Percentiles rank a stretch among this genome's conserved stretches.
phyloP scores from a whole-genome alignment of 2,113 vertebrate species.

The Psettodes erumei region DNA sequence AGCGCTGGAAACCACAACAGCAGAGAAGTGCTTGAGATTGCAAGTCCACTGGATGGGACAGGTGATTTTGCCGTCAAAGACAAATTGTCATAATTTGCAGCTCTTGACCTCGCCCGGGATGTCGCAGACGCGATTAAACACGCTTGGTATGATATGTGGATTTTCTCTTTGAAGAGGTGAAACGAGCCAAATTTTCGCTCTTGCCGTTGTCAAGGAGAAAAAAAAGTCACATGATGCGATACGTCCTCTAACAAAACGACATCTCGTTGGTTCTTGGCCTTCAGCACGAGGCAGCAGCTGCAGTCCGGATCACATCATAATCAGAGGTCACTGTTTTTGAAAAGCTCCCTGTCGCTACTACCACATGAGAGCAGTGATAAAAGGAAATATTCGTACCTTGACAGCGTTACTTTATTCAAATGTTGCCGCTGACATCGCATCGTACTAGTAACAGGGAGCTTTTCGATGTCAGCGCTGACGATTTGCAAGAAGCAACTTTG shows the following conservation, averaged over 20 bases:
- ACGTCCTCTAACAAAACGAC: too few relatives aligned
- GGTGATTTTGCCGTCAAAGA: not conserved
- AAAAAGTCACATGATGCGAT: too few relatives aligned
- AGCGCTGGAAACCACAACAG: not conserved
- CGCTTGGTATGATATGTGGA: not conserved
- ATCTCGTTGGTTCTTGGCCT: not conserved
- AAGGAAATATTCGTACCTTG: too few relatives aligned
- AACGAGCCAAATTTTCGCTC: not conserved
- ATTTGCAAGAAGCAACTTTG: not conserved
- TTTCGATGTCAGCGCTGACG: too few relatives aligned
- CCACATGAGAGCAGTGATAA: not conserved
- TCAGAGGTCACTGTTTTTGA: conserved; percentile 31
- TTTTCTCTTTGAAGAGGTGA: not conserved
- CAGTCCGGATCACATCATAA: conserved; percentile 19
- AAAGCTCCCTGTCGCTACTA: not conserved
- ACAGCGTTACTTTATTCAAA: too few relatives aligned
- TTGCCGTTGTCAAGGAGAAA: not conserved
- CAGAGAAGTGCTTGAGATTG: not conserved
- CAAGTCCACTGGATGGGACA: not conserved
- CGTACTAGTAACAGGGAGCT: too few relatives aligned
- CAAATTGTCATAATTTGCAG: not conserved
- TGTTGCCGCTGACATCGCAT: too few relatives aligned
- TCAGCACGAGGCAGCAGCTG: conserved; percentile 20
- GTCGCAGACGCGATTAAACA: not conserved
- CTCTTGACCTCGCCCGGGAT: not conserved